phyloP scores from a whole-genome alignment of 2,113 vertebrate genomes.

The Microtus montanus region DNA sequence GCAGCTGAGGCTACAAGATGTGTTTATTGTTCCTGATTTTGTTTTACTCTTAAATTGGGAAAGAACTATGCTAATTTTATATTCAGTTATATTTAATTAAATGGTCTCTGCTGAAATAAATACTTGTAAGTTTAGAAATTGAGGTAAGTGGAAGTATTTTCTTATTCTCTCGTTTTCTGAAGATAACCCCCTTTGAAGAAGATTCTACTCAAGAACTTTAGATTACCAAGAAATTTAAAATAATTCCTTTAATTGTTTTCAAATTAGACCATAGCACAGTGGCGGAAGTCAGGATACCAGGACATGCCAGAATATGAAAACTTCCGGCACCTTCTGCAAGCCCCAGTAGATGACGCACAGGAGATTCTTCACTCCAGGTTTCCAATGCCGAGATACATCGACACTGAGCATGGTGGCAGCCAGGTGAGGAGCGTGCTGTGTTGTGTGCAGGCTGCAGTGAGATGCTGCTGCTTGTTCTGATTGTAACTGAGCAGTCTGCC shows the following conservation, averaged over 20 bases:
- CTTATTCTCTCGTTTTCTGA: slow-evolving; percentile 51
- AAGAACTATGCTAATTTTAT: slow-evolving; percentile 26
- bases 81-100: background rate
- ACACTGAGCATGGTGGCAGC: slow-evolving; percentile 98
- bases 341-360: slow-evolving; percentile 95
- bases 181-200: slow-evolving; percentile 24
- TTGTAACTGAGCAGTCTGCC: background rate
- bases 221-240: slow-evolving; percentile 41
- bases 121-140: background rate
- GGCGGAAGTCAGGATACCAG: slow-evolving; percentile 97
- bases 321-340: slow-evolving; percentile 95
- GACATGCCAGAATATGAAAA: slow-evolving; percentile 98
- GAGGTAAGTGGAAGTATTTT: slow-evolving; percentile 19
- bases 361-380: slow-evolving; percentile 97
- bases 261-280: slow-evolving; percentile 94
- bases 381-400: slow-evolving; percentile 98
- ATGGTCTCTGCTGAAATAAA: slow-evolving; percentile 24
- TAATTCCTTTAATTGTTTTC: slow-evolving; percentile 41
- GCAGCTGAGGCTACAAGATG: background rate
- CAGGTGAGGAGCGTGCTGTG: slow-evolving; percentile 87
- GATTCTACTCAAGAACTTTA: background rate
- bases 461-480: background rate
- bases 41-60: slow-evolving; percentile 41
- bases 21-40: background rate
- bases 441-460: background rate